Evolutionary conservation across 2,797 vertebrate genomes (phyloP).

Genomic region (Pristis pectinata): DNA sequence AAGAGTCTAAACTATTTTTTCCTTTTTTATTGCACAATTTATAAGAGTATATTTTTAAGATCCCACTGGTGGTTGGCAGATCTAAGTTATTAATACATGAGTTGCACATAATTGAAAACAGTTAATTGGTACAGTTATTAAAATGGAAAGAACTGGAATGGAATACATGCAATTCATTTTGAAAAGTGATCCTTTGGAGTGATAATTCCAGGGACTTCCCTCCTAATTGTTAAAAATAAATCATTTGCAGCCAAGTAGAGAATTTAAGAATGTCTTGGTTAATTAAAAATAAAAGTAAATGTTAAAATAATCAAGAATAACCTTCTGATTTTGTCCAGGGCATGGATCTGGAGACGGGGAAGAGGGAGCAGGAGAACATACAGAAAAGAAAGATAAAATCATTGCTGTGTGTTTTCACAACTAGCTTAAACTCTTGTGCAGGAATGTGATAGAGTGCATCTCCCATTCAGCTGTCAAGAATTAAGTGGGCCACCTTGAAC

Average conservation of each 20-base stretch:
- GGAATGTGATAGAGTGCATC: background rate
- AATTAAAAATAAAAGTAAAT: background rate
- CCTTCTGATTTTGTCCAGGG: background rate
- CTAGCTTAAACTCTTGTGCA: background rate
- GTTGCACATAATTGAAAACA: slow-evolving; percentile 26
- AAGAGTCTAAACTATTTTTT: background rate
- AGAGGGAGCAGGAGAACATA: background rate
- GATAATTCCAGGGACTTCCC: no score
- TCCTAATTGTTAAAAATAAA: background rate
- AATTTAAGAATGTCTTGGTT: background rate
- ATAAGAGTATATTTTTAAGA: slow-evolving; percentile 29
- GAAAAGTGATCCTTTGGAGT: background rate
- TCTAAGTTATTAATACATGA: background rate
- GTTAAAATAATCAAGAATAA: background rate
- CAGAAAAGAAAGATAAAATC: background rate
- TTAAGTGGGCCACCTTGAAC: background rate
- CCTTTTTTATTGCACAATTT: slow-evolving; percentile 24
- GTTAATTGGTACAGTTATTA: slow-evolving; percentile 17
- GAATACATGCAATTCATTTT: background rate
- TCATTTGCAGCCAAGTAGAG: background rate
- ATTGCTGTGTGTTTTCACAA: background rate
- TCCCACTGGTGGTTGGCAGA: background rate
- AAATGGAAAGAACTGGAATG: background rate
- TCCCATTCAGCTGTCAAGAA: background rate
- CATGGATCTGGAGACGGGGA: background rate